Base-by-base conservation (phyloP, 2,113 vertebrate species). In the Raja brachyura region DNA sequence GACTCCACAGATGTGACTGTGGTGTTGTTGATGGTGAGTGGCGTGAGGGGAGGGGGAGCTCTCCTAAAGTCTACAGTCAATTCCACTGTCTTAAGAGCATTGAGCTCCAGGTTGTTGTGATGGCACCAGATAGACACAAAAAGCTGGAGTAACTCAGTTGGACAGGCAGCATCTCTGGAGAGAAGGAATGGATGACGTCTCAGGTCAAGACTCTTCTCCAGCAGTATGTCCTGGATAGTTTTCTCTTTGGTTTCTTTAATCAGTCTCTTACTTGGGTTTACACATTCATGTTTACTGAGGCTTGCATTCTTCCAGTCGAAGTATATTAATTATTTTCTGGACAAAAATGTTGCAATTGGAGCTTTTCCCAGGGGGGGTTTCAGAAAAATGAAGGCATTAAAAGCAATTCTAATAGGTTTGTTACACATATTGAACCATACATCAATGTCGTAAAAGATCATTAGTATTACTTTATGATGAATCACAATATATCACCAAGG, bases 381-480 rank as follows among this genome's bases (percentile, higher is more conserved):
- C 83, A 63, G 59, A 88, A 88, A 88, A 88, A 88, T 88, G 83
- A 88, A 63, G 83, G 83, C 59, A 88, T 88, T 88, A 88, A 88
- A 88, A 63, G 56, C 59, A 88, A n/a, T 88, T 88, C 59, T 63
- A 88, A 66, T 88, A 88, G 83, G 83, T 88, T 88, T 88, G 59
- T 88, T 88, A 88, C 59, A 66, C 83, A 88, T 66, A 88, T 88
- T 88, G 83, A 88, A 66, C 83, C 83, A 88, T 66, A 14, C 83
- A 88, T 88, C 83, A 88, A 66, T 88, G 83, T 88, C 59, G 5
- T 18, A 88, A 88, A 88, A 88, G 63, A 61, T n/a, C 83, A 88
- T 88, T 88, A 66, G 28, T 88, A 63, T 31, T 31, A 33, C 59
- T 88, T 88, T 4, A n/a, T 88, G 83, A 88, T 66, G 83, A 88